Evolutionary conservation across 2,888 invertebrate species (phyloP), one percentile per base, ranked within the genome.

Genomic region (Neoitamus cyanurus): DNA sequence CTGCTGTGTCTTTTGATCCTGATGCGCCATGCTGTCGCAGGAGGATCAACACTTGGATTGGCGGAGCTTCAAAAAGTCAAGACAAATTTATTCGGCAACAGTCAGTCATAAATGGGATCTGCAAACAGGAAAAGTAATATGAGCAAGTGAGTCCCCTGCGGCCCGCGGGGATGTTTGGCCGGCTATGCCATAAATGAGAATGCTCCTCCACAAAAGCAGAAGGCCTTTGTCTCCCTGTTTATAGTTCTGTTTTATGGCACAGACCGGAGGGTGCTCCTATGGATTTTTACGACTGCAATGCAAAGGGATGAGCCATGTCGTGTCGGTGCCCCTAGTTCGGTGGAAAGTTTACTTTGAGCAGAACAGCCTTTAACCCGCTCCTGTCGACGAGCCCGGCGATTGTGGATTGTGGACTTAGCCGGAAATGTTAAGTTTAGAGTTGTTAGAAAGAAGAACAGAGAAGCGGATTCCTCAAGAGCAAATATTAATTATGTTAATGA

Each of bases 401-500:
- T 58, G 15, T 25, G 58, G 25, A 9, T 58, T 58, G 42, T 58
- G 25, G 58, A 15, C 58, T 58, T 58, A 25, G n/a, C 42, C 42
- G 58, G 20, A 58, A 25, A 58, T 58, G 15, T 58, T 15, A 58
- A 58, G 7, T 58, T 58, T 25, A 5, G 58, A 58, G 58, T 58
- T 58, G 15, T 58, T 20, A 20, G 58, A 11, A 25, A 20, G 58
- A 11, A 25, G 58, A 58, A 25, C 58, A 58, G 3, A 20, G 11
- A 25, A 9, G 9, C 58, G 20, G 9, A 25, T 9, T 58, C 25
- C 58, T n/a, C 25, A 9, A 20, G 25, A 58, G 25, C 25, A 58
- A 58, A 58, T 58, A 58, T 58, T 58, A 58, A 58, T 58, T 58
- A 58, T 58, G 58, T 58, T 58, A 58, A 58, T 58, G 58, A 58